Evolutionary conservation across 2,113 vertebrate genomes (phyloP).

Genomic region (Salvelinus alpinus): DNA sequence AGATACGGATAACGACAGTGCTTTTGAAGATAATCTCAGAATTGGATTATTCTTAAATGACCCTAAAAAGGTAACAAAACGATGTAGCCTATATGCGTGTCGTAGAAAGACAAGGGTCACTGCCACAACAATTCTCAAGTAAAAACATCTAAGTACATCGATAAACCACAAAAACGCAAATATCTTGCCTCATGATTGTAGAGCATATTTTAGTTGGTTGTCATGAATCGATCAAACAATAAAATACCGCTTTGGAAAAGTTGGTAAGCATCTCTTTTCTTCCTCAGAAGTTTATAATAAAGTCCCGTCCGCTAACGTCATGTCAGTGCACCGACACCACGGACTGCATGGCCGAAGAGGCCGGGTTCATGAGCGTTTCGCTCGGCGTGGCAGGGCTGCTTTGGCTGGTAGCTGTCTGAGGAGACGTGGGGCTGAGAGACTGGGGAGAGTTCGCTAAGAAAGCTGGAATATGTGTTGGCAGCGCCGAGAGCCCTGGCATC

Average conservation of each 20-base stretch:
- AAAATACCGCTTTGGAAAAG: slow-evolving; percentile 31
- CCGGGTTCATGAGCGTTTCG: slow-evolving; percentile 79
- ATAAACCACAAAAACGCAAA: slow-evolving; percentile 6
- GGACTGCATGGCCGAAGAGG: slow-evolving; percentile 80
- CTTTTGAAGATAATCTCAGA: slow-evolving; percentile 1
- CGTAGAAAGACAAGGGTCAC: background rate
- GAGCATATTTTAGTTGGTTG: background rate
- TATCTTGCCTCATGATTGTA: background rate
- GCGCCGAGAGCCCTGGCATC: slow-evolving; percentile 72
- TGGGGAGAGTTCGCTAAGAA: slow-evolving; percentile 85
- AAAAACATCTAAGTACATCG: slow-evolving; percentile 8
- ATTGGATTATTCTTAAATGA: background rate
- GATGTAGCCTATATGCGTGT: background rate
- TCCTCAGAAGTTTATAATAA: background rate
- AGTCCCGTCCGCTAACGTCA: slow-evolving; percentile 6
- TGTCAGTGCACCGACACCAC: slow-evolving; percentile 85
- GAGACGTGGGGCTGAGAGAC: slow-evolving; percentile 85
- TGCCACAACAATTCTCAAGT: slow-evolving; percentile 11
- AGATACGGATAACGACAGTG: background rate
- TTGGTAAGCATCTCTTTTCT: background rate
- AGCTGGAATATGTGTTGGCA: slow-evolving; percentile 80
- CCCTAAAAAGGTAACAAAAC: background rate
- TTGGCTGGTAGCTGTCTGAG: slow-evolving; percentile 83
- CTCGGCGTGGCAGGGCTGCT: slow-evolving; percentile 85
- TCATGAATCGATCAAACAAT: slow-evolving; percentile 3